A percentile compares a stretch with the other conserved stretches of the same genome.
Conservation (phyloP, 2,888 invertebrate genomes). For the Byasa hedistus region DNA sequence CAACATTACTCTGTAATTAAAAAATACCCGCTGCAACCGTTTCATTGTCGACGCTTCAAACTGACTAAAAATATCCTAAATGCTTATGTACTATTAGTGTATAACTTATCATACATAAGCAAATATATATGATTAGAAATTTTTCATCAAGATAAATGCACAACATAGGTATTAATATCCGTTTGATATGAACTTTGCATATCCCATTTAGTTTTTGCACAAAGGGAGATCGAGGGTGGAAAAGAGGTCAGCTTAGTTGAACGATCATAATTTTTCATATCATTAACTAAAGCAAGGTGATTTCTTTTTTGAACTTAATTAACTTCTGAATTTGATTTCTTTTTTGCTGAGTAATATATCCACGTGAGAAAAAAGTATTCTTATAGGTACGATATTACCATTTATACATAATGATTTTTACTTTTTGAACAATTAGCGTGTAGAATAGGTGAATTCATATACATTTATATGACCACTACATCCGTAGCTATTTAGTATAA, state of each 20-base stretch:
- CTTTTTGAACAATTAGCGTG: too few species aligned
- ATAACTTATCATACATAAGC: too few species aligned
- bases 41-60: not conserved
- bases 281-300: constrained; percentile 49
- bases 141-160: not conserved
- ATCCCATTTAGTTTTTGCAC: constrained; percentile 13
- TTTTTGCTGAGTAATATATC: not conserved
- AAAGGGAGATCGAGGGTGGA: constrained; percentile 43
- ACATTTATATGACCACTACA: too few species aligned
- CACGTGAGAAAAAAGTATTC: not conserved
- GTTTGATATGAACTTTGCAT: not conserved
- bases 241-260: constrained; percentile 65
- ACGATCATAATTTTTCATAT: constrained; percentile 66
- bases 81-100: too few species aligned
- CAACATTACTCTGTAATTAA: constrained; percentile 50
- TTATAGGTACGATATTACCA: too few species aligned
- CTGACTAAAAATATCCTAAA: too few species aligned
- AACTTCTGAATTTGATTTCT: not conserved
- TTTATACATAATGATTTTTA: too few species aligned
- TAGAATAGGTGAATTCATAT: too few species aligned
- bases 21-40: not conserved
- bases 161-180: not conserved
- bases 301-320: constrained; percentile 5
- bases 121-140: too few species aligned
- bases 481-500: too few species aligned